Evolutionary conservation across 2,888 invertebrate species (phyloP).

Genomic region (Drosophila affinis): DNA sequence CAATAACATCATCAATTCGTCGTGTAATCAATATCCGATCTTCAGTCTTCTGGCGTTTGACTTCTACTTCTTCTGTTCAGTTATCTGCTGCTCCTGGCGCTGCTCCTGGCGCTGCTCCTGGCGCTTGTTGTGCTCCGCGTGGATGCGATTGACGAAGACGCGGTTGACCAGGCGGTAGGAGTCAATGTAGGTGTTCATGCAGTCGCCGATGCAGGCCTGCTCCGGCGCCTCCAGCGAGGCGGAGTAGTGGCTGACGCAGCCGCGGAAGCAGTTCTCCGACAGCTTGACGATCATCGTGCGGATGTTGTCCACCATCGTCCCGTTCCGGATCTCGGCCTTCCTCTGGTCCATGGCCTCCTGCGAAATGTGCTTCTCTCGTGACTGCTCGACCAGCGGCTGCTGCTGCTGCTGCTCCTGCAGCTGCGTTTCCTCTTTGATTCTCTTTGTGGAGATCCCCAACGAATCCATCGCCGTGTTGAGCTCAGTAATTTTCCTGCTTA

Average conservation of each 20-base stretch:
- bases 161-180: slow-evolving; percentile 96
- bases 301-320: slow-evolving; percentile 95
- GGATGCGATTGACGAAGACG: slow-evolving; percentile 90
- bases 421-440: too few species aligned
- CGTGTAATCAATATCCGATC: background rate
- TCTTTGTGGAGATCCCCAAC: too few species aligned
- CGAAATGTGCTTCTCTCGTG: background rate
- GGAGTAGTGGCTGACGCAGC: slow-evolving; percentile 43
- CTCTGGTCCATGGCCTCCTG: slow-evolving; percentile 79
- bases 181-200: slow-evolving; percentile 99
- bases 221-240: slow-evolving; percentile 36
- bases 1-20: background rate
- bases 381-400: background rate
- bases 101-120: background rate
- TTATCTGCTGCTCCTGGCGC: background rate
- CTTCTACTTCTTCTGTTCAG: too few species aligned
- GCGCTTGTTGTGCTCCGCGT: background rate
- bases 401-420: background rate
- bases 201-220: slow-evolving; percentile 92
- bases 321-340: slow-evolving; percentile 96
- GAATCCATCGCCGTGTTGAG: too few species aligned
- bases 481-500: too few species aligned
- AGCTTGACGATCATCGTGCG: slow-evolving; percentile 90
- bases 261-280: slow-evolving; percentile 53
- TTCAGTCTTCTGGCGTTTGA: too few species aligned